Evolutionary conservation across 2,888 invertebrate genomes (phyloP).

Genomic region (Corbicula japonica): DNA sequence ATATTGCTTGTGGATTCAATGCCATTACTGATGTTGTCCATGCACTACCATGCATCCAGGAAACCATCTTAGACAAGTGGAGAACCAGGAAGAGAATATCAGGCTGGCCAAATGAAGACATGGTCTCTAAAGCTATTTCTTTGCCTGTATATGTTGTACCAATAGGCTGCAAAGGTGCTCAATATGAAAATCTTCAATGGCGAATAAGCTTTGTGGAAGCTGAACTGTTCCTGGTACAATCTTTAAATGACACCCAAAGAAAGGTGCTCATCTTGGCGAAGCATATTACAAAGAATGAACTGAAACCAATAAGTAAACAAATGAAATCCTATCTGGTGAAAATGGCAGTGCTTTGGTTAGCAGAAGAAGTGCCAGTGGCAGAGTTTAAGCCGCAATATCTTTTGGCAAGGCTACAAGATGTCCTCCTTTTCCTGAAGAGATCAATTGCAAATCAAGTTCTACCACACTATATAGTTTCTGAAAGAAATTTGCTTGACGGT

Average conservation of each 20-base stretch:
- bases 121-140: not conserved
- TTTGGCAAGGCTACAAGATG: constrained; percentile 10
- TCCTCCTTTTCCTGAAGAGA: not conserved
- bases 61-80: constrained; percentile 12
- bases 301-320: not conserved
- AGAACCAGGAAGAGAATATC: not conserved
- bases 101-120: constrained; percentile 23
- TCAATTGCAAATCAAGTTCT: constrained; percentile 3
- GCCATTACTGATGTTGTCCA: constrained; percentile 14
- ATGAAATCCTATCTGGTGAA: constrained; percentile 34
- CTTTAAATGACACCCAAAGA: constrained; percentile 31
- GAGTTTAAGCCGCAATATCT: not conserved
- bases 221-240: constrained; percentile 16
- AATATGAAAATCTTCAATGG: constrained; percentile 25
- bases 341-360: constrained; percentile 19
- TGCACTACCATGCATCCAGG: constrained; percentile 11
- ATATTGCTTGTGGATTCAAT: no score
- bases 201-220: constrained; percentile 26
- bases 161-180: constrained; percentile 2
- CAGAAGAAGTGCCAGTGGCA: not conserved
- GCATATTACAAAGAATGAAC: constrained; percentile 9
- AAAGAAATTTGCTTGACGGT: constrained; percentile 24
- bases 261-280: constrained; percentile 23
- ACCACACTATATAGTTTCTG: constrained; percentile 23
- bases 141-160: constrained; percentile 26